Percentiles rank a stretch among this genome's conserved stretches.
Conservation (phyloP, 2,113 vertebrate genomes). For the Amphiprion percula region DNA sequence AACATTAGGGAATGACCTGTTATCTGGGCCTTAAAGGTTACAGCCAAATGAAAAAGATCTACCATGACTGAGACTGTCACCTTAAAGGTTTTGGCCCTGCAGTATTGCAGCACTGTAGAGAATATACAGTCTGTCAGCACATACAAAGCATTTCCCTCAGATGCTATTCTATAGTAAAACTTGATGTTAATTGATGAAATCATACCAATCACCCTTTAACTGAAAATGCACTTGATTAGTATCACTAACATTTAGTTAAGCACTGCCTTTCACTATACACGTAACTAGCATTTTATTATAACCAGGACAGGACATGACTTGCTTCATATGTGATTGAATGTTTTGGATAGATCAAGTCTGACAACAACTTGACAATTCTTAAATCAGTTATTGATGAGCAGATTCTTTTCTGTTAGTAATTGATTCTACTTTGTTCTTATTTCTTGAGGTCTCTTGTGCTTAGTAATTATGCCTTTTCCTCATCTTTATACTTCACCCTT, state of each 20-base stretch:
- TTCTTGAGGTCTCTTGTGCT: not conserved
- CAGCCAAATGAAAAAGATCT: constrained; percentile 53
- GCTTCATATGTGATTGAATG: not conserved
- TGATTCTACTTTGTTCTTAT: not conserved
- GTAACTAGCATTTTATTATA: not conserved
- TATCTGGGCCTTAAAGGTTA: constrained; percentile 60
- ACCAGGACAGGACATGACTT: not conserved
- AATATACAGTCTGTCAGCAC: not conserved
- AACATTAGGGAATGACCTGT: constrained; percentile 51
- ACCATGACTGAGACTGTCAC: constrained; percentile 47
- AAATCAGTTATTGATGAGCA: not conserved
- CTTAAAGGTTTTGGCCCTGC: constrained; percentile 2
- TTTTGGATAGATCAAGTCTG: not conserved
- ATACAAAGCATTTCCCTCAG: not conserved
- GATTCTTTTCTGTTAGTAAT: not conserved
- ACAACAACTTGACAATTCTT: not conserved
- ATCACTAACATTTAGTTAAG: not conserved
- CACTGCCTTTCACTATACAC: not conserved
- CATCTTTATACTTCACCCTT: constrained; percentile 11
- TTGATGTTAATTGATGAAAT: not conserved
- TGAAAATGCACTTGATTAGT: not conserved
- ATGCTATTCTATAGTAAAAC: not conserved
- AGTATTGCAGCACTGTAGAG: not conserved
- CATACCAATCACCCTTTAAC: not conserved
- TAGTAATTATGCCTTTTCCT: not conserved